A percentile compares a stretch with the other conserved stretches of the same genome.
Evolutionary conservation across 2,113 vertebrate genomes (phyloP).

Genomic region (Bostrychus sinensis): DNA sequence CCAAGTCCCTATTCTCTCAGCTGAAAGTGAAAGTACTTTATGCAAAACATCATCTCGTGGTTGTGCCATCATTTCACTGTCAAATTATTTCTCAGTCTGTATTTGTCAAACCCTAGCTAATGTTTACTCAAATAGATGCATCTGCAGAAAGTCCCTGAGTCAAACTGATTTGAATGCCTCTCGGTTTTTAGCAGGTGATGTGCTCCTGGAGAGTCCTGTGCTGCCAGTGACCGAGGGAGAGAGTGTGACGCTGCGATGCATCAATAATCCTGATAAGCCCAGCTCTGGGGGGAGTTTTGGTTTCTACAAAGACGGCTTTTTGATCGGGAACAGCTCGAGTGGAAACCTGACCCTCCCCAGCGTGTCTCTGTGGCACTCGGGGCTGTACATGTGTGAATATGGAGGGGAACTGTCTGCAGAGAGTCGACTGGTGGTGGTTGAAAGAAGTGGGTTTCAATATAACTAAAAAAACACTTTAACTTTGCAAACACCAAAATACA

Average conservation of each 20-base stretch:
- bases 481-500: too few species aligned
- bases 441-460: not conserved
- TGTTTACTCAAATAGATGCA: too few species aligned
- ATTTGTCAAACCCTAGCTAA: too few species aligned
- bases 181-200: not conserved
- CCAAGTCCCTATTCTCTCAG: too few species aligned
- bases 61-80: too few species aligned
- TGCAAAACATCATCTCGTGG: too few species aligned
- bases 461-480: too few species aligned
- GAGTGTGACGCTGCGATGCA: conserved; percentile 21
- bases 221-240: conserved; percentile 30
- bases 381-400: conserved; percentile 31
- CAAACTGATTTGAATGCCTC: not conserved
- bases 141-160: not conserved
- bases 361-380: conserved; percentile 1
- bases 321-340: not conserved
- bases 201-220: conserved; percentile 29
- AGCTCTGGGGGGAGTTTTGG: not conserved
- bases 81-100: too few species aligned
- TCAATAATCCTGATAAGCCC: fast-evolving
- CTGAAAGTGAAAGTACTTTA: too few species aligned
- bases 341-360: not conserved
- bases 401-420: not conserved
- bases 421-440: not conserved
- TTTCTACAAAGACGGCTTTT: conserved; percentile 4